phyloP scores from a whole-genome alignment of 2,888 invertebrate genomes.

The Aleiodes testaceus region DNA sequence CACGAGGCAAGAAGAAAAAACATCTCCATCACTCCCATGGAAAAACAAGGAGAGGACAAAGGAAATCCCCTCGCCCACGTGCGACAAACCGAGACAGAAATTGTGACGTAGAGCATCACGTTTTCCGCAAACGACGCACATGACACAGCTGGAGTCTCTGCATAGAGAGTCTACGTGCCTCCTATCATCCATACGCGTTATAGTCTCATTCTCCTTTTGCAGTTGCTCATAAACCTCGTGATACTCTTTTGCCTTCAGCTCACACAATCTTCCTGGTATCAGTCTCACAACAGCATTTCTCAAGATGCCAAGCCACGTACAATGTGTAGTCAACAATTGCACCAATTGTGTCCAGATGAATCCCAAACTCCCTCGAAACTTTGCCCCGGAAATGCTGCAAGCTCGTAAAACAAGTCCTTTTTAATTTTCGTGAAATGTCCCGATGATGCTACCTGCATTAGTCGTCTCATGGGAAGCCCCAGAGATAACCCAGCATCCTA shows the following conservation, averaged over 20 bases:
- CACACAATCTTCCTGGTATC: not conserved
- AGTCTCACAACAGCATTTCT: slow-evolving; percentile 15
- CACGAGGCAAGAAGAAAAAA: too few relatives aligned
- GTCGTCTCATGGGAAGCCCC: slow-evolving; percentile 55
- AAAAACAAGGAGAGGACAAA: slow-evolving; percentile 13
- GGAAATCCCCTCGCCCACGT: not conserved
- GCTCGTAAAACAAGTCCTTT: slow-evolving; percentile 29
- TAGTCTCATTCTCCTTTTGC: slow-evolving; percentile 46
- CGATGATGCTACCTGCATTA: too few relatives aligned
- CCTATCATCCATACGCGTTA: slow-evolving; percentile 51
- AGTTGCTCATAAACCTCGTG: slow-evolving; percentile 49
- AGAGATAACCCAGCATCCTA: slow-evolving; percentile 71
- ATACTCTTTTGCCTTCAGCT: slow-evolving; percentile 39
- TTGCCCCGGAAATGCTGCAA: slow-evolving; percentile 42
- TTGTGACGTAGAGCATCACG: slow-evolving; percentile 68
- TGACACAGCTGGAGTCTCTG: slow-evolving; percentile 69
- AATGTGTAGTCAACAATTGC: slow-evolving; percentile 57
- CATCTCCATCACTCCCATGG: not conserved
- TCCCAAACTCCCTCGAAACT: slow-evolving; percentile 17
- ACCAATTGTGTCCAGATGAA: slow-evolving; percentile 54
- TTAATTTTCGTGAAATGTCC: slow-evolving; percentile 14
- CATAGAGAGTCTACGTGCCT: slow-evolving; percentile 67
- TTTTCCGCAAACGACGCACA: slow-evolving; percentile 72
- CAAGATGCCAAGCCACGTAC: slow-evolving; percentile 43
- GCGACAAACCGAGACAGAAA: slow-evolving; percentile 23